Conservation (phyloP, 2,888 invertebrate genomes). For the Pheosia gnoma region DNA sequence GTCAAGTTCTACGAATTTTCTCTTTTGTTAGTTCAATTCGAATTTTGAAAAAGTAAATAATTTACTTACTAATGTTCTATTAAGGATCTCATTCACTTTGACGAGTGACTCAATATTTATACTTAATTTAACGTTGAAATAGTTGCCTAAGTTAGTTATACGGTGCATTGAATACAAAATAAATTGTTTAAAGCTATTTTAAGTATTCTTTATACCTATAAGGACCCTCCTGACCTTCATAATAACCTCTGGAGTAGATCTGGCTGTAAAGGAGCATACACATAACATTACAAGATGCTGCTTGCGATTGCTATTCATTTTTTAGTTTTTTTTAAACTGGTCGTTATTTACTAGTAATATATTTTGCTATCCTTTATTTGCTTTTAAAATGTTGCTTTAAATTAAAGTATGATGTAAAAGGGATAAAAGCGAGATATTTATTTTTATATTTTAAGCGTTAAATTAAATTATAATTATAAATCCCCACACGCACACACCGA, state of each 20-base stretch:
- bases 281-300: not conserved
- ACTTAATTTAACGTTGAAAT: not conserved
- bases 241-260: not conserved
- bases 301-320: not conserved
- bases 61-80: not conserved
- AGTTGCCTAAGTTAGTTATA: not conserved
- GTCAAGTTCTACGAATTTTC: not conserved
- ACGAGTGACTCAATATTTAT: not conserved
- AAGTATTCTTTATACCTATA: conserved; percentile 14
- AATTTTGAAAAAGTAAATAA: not conserved
- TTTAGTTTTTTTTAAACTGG: too few species aligned
- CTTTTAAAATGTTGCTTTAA: not conserved
- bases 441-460: too few species aligned
- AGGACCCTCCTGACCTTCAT: not conserved
- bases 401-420: not conserved
- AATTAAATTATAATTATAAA: too few species aligned
- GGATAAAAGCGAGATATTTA: too few species aligned
- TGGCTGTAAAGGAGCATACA: not conserved
- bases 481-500: too few species aligned
- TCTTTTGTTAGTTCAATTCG: not conserved
- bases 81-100: not conserved
- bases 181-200: not conserved
- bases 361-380: too few species aligned
- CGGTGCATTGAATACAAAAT: not conserved
- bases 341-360: too few species aligned